Evolutionary conservation across 64 coral and sea anemone species (phyloP).

Genomic region (Actinia equina): DNA sequence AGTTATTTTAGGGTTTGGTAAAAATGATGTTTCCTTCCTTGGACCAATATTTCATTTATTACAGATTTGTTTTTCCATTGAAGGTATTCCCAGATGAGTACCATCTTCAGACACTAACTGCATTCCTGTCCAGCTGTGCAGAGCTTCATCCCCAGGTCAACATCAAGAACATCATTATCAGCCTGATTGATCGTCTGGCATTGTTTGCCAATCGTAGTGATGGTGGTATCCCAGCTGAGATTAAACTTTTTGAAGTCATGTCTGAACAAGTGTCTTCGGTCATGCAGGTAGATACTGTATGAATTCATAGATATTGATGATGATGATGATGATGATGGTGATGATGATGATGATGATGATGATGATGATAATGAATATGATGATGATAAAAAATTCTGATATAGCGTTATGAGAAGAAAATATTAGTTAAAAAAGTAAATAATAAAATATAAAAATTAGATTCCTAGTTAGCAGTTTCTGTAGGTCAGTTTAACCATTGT

Average conservation of each 20-base stretch:
- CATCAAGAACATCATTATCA: slow-evolving; percentile 98
- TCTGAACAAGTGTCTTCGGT: slow-evolving; percentile 95
- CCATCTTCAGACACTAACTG: slow-evolving; percentile 86
- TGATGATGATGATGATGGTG: too few relatives aligned
- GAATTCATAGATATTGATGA: too few relatives aligned
- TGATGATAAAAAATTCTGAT: too few relatives aligned
- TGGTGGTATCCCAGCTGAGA: slow-evolving; percentile 90
- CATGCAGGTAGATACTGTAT: slow-evolving; percentile 64
- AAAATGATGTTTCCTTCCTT: too few relatives aligned
- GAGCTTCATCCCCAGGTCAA: slow-evolving; percentile 92
- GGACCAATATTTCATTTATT: neutral
- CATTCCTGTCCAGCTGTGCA: slow-evolving; percentile 85
- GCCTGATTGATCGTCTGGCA: slow-evolving; percentile 80
- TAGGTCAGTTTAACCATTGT: too few relatives aligned
- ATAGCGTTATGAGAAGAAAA: too few relatives aligned
- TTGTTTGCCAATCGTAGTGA: slow-evolving; percentile 96
- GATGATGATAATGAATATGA: too few relatives aligned
- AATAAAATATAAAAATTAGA: too few relatives aligned
- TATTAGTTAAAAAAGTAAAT: too few relatives aligned
- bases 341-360: too few relatives aligned
- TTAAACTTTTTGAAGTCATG: slow-evolving; percentile 93
- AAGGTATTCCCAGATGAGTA: slow-evolving; percentile 99
- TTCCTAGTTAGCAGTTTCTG: too few relatives aligned
- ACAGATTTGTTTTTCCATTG: neutral
- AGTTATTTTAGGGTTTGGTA: too few relatives aligned